These are phyloP conservation scores for Poecilus cupreus DNA, from an alignment of 2,888 invertebrate genomes.

Conservation along the genomic window DNA sequence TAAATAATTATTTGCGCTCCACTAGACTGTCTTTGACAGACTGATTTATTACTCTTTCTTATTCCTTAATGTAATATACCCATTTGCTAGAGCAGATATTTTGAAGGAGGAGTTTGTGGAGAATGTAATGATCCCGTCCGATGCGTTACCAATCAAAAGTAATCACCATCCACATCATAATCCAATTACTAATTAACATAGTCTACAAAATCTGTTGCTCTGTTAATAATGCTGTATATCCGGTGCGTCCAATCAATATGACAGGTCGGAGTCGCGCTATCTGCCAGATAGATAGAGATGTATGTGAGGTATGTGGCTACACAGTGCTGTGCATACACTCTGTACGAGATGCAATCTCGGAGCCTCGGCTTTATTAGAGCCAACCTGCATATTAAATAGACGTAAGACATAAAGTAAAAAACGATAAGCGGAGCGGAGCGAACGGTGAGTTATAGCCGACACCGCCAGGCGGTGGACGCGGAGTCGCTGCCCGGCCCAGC, in stretches of 20 bases:
- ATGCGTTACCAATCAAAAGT: not conserved
- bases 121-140: no score
- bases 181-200: not conserved
- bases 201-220: not conserved
- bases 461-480: not conserved
- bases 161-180: not conserved
- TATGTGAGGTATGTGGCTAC: not conserved
- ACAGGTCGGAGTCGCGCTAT: not conserved
- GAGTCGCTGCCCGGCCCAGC: not conserved
- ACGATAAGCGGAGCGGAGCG: not conserved
- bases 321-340: not conserved
- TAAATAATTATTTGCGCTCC: no score
- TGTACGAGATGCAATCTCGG: conserved; percentile 6
- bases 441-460: conserved; percentile 25
- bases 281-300: not conserved
- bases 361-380: conserved; percentile 33
- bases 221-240: not conserved
- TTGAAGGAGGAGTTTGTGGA: no score
- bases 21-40: no score
- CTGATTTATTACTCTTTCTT: no score
- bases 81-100: no score
- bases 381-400: conserved; percentile 49
- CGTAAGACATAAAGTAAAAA: conserved; percentile 47
- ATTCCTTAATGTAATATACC: no score
- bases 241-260: not conserved